Conservation (phyloP, 2,888 invertebrate species). For the Pardosa pseudoannulata region DNA sequence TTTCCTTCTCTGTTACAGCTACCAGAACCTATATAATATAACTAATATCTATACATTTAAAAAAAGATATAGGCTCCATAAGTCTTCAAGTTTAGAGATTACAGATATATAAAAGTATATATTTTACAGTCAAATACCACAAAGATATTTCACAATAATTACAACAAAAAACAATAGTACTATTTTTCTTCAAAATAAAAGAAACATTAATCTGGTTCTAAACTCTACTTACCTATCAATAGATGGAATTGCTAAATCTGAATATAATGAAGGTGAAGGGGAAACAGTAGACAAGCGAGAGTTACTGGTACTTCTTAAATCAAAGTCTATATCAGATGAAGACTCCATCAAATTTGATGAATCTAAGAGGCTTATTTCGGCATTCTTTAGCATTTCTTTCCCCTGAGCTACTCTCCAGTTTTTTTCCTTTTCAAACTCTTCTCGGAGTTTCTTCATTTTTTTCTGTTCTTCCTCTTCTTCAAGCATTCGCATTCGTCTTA, state of each 20-base stretch:
- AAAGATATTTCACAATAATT: too few species aligned
- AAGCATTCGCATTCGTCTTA: constrained; percentile 75
- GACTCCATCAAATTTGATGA: background rate
- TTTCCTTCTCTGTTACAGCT: too few species aligned
- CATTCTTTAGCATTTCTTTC: constrained; percentile 37
- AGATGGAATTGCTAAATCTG: constrained; percentile 25
- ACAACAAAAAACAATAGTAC: too few species aligned
- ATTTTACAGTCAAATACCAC: too few species aligned
- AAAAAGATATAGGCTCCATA: too few species aligned
- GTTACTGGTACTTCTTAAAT: constrained; percentile 5
- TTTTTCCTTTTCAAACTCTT: constrained; percentile 64
- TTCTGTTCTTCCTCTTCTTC: constrained; percentile 75
- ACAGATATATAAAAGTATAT: too few species aligned
- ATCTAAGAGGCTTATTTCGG: constrained; percentile 15
- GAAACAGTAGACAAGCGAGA: constrained; percentile 26
- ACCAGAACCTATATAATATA: too few species aligned
- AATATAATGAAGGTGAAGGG: constrained; percentile 35
- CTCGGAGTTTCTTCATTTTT: constrained; percentile 34
- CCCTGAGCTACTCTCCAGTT: constrained; percentile 60
- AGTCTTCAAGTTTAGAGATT: too few species aligned
- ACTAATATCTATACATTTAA: too few species aligned
- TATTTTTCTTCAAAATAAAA: too few species aligned
- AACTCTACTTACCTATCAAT: constrained; percentile 42
- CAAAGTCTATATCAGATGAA: constrained; percentile 12
- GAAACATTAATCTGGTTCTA: too few species aligned